phyloP scores from a whole-genome alignment of 2,797 vertebrate genomes.

The Xenops minutus region DNA sequence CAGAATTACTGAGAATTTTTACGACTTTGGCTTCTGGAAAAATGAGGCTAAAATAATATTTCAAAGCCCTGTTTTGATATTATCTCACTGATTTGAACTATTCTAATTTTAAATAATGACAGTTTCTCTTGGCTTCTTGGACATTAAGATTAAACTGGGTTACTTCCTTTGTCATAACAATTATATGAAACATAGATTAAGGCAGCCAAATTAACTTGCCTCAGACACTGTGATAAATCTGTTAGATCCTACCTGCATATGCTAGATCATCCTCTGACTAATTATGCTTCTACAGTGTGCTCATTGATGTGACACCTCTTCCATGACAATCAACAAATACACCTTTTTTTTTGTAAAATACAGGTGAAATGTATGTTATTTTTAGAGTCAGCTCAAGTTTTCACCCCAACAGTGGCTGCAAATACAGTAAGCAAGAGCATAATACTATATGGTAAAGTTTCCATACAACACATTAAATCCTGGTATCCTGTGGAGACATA shows the following conservation, averaged over 20 bases:
- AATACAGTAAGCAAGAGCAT: not conserved
- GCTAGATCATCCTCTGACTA: not conserved
- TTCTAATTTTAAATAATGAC: not conserved
- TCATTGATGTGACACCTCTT: not conserved
- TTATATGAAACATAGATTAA: not conserved
- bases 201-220: not conserved
- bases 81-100: not conserved
- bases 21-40: not conserved
- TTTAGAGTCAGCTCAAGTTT: not conserved
- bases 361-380: not conserved
- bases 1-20: not conserved
- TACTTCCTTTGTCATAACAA: not conserved
- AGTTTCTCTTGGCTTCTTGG: not conserved
- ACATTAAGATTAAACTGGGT: not conserved
- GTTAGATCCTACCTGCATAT: not conserved
- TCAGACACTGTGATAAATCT: not conserved
- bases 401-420: not conserved
- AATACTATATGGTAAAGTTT: not conserved
- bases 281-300: not conserved
- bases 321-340: not conserved
- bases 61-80: not conserved
- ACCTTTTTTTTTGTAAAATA: not conserved
- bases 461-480: not conserved
- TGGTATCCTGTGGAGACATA: slow-evolving; percentile 4
- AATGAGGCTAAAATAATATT: not conserved